These are phyloP conservation scores for Chrysolina oricalcia DNA, from an alignment of 2,888 invertebrate species.

Conservation along the genomic window DNA sequence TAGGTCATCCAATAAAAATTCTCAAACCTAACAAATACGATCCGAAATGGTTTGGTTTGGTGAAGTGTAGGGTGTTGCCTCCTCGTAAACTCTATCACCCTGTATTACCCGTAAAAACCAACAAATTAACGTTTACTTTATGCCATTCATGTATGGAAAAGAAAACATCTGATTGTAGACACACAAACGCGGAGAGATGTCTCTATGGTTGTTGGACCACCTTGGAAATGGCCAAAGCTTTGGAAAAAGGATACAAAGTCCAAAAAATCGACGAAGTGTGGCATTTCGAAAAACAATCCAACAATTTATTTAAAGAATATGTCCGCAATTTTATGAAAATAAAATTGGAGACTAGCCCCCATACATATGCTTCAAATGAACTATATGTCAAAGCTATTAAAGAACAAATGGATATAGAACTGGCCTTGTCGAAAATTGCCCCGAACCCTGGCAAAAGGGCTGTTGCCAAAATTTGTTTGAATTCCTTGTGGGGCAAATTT, in stretches of 20 bases:
- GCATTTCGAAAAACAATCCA: conserved; percentile 34
- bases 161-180: conserved; percentile 37
- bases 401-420: conserved; percentile 51
- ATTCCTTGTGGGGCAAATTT: conserved; percentile 57
- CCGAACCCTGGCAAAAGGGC: conserved; percentile 53
- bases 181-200: conserved; percentile 36
- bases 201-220: conserved; percentile 42
- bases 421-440: conserved; percentile 49
- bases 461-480: conserved; percentile 55
- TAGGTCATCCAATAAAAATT: conserved; percentile 53
- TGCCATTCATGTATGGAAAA: conserved; percentile 45
- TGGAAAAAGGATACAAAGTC: conserved; percentile 54
- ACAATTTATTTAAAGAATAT: conserved; percentile 43
- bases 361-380: conserved; percentile 47
- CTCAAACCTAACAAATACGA: conserved; percentile 49
- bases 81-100: conserved; percentile 51
- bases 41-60: conserved; percentile 54
- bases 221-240: conserved; percentile 41
- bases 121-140: conserved; percentile 45
- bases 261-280: conserved; percentile 51
- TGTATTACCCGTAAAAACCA: conserved; percentile 47
- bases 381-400: conserved; percentile 37
- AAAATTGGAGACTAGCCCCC: conserved; percentile 37
- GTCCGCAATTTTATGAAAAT: conserved; percentile 50
- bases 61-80: conserved; percentile 54